phyloP scores from a whole-genome alignment of 1,140 invertebrate species.

The Ruditapes philippinarum region DNA sequence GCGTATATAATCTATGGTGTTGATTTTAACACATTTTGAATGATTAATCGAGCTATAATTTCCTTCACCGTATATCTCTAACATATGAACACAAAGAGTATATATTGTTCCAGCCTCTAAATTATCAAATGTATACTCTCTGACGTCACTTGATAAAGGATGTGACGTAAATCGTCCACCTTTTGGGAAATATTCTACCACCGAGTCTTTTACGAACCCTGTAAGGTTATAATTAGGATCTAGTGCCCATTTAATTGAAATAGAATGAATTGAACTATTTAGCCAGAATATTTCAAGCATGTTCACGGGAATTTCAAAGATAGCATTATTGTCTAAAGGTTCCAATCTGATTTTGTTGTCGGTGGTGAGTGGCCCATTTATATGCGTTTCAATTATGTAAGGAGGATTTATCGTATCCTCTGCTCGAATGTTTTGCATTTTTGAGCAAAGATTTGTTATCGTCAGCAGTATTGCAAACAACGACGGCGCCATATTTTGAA shows the following conservation, averaged over 20 bases:
- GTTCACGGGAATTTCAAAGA: not conserved
- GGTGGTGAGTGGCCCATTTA: not conserved
- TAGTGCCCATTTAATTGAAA: constrained; percentile 12
- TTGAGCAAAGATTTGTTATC: constrained; percentile 7
- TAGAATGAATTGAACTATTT: constrained; percentile 15
- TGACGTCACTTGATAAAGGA: not conserved
- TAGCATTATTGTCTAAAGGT: not conserved
- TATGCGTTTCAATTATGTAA: not conserved
- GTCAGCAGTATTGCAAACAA: not conserved
- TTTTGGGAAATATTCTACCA: constrained; percentile 31
- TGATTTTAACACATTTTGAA: constrained; percentile 47
- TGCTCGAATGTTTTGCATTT: not conserved
- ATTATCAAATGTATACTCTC: constrained; percentile 34
- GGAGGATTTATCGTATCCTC: not conserved
- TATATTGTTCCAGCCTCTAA: constrained; percentile 21
- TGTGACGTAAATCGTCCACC: constrained; percentile 39
- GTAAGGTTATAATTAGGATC: constrained; percentile 6
- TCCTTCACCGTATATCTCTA: constrained; percentile 7
- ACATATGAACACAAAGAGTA: constrained; percentile 38
- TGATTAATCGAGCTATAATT: constrained; percentile 3
- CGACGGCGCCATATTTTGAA: not conserved
- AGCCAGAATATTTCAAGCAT: constrained; percentile 29
- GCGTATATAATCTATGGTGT: constrained; percentile 29
- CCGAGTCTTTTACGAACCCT: constrained; percentile 4
- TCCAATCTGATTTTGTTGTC: not conserved